These are phyloP conservation scores for Lagria hirta DNA, from an alignment of 2,888 invertebrate species.

Conservation along the genomic window DNA sequence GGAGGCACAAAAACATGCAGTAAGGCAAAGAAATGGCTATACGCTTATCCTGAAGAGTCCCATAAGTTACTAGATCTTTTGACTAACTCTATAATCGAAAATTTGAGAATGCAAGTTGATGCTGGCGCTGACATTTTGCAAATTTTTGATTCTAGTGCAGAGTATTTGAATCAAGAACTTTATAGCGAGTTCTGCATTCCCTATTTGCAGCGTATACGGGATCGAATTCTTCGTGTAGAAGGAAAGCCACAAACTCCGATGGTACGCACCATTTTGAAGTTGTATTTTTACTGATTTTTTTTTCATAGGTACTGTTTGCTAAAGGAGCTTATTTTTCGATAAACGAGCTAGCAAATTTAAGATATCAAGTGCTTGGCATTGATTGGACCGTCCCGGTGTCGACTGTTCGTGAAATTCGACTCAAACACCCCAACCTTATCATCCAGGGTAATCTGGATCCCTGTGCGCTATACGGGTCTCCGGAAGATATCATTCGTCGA, in stretches of 20 bases:
- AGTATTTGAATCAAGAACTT: conserved; percentile 77
- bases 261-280: too few relatives aligned
- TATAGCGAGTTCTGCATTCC: conserved; percentile 70
- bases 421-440: conserved; percentile 74
- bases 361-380: conserved; percentile 88
- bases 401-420: conserved; percentile 61
- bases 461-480: conserved; percentile 75
- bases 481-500: conserved; percentile 67
- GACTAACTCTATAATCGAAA: conserved; percentile 80
- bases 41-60: conserved; percentile 74
- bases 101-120: conserved; percentile 86
- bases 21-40: conserved; percentile 89
- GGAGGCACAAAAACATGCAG: conserved; percentile 90
- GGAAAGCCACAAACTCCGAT: conserved; percentile 78
- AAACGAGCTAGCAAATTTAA: conserved; percentile 71
- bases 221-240: conserved; percentile 65
- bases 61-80: conserved; percentile 74
- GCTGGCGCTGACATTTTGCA: conserved; percentile 86
- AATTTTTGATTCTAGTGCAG: conserved; percentile 95
- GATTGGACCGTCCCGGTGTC: conserved; percentile 93
- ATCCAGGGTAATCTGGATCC: conserved; percentile 97
- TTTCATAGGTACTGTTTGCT: conserved; percentile 78
- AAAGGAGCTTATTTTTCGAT: conserved; percentile 91
- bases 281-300: conserved; percentile 4
- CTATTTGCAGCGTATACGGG: conserved; percentile 75